Percentiles rank a stretch among this genome's conserved stretches.
phyloP scores from a whole-genome alignment of 2,113 vertebrate species.

The Illadopsis cleaveri region DNA sequence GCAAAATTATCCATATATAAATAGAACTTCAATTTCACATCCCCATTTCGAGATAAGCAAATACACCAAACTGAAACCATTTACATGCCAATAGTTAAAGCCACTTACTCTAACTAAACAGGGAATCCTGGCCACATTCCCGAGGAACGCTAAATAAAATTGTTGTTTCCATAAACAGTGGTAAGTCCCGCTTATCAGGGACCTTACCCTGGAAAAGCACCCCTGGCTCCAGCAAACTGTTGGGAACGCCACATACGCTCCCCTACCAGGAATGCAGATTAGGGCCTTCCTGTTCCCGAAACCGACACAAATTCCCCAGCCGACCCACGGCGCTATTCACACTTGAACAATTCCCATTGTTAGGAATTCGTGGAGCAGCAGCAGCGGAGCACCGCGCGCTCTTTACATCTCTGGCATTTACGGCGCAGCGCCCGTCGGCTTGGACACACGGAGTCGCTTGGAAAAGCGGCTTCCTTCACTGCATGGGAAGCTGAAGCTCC shows the following conservation, averaged over 20 bases:
- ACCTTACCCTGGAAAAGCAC: not conserved
- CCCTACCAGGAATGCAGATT: not conserved
- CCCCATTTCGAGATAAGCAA: not conserved
- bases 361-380: accelerated
- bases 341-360: not conserved
- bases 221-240: not conserved
- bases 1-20: not conserved
- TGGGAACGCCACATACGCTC: not conserved
- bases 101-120: not conserved
- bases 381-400: not conserved
- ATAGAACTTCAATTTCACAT: not conserved
- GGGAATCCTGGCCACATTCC: not conserved
- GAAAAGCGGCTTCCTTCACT: accelerated
- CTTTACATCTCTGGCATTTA: accelerated
- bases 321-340: not conserved
- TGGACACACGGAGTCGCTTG: accelerated
- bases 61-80: not conserved
- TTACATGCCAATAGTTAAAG: not conserved
- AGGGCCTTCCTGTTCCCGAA: not conserved
- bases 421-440: not conserved
- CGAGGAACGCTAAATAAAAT: not conserved
- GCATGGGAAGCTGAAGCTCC: accelerated
- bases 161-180: not conserved
- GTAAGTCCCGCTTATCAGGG: not conserved
- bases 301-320: not conserved